Conservation (phyloP, 2,888 invertebrate species). For the Salticus scenicus region DNA sequence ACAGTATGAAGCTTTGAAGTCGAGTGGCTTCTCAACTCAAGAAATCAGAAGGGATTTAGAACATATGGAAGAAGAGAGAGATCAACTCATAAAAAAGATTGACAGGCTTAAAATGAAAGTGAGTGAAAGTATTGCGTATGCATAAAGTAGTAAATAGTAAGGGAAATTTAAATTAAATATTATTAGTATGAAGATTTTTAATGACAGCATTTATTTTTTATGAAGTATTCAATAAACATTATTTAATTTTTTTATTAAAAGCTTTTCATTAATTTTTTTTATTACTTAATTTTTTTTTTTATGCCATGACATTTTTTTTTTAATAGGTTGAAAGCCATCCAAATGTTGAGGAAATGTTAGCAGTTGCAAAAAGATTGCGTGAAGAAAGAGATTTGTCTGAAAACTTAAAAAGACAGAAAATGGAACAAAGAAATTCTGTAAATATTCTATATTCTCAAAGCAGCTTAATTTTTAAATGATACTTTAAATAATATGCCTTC, state of each 20-base stretch:
- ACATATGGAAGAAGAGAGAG: constrained; percentile 90
- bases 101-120: constrained; percentile 79
- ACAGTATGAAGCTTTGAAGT: constrained; percentile 81
- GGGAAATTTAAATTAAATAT: not conserved
- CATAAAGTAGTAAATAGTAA: not conserved
- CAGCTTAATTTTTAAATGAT: not conserved
- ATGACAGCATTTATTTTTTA: no score
- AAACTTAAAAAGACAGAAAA: constrained; percentile 79
- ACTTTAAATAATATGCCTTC: not conserved
- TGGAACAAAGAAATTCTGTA: constrained; percentile 79
- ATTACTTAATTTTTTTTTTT: no score
- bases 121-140: not conserved
- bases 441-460: not conserved
- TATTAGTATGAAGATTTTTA: no score
- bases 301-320: no score
- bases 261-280: no score
- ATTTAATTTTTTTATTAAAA: no score
- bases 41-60: constrained; percentile 90
- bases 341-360: constrained; percentile 82
- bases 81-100: constrained; percentile 82
- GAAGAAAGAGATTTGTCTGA: constrained; percentile 80
- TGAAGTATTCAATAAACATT: no score
- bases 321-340: constrained; percentile 80
- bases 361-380: constrained; percentile 79
- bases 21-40: constrained; percentile 80